Evolutionary conservation across 2,113 vertebrate genomes (phyloP).

Genomic region (Sarotherodon lohbergeri): DNA sequence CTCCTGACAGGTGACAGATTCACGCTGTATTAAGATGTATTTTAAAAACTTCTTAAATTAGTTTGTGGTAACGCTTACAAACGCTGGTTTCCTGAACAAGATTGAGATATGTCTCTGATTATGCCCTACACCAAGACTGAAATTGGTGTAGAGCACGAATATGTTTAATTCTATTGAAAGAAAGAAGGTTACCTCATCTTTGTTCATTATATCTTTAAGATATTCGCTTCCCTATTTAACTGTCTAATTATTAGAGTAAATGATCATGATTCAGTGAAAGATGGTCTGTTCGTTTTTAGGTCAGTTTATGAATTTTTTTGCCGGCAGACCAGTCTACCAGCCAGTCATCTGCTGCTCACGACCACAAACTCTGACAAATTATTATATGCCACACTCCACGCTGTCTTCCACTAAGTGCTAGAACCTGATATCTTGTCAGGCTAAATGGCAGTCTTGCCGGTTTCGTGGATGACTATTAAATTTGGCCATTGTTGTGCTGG

Average conservation of each 20-base stretch:
- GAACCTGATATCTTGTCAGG: conserved; percentile 42
- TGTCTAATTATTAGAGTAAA: neutral
- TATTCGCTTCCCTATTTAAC: neutral
- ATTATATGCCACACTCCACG: conserved; percentile 7
- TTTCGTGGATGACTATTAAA: neutral
- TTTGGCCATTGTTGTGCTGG: neutral
- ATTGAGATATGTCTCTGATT: neutral
- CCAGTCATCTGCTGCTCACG: neutral
- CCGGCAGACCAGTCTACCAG: neutral
- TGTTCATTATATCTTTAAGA: neutral
- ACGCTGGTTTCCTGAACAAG: neutral
- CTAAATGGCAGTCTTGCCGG: neutral
- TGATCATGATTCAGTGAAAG: neutral
- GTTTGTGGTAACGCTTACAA: neutral
- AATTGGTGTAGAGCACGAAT: neutral
- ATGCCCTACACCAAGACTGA: neutral
- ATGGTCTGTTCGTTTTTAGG: neutral
- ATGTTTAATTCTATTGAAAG: neutral
- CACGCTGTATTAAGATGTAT: fast-evolving
- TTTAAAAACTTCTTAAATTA: neutral
- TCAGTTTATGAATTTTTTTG: neutral
- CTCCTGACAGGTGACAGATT: neutral
- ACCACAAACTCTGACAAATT: conserved; percentile 51
- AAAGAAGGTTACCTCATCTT: neutral
- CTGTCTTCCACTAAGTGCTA: conserved; percentile 58